Conservation (phyloP, 2,888 invertebrate species). For the Drosophila algonquin region DNA sequence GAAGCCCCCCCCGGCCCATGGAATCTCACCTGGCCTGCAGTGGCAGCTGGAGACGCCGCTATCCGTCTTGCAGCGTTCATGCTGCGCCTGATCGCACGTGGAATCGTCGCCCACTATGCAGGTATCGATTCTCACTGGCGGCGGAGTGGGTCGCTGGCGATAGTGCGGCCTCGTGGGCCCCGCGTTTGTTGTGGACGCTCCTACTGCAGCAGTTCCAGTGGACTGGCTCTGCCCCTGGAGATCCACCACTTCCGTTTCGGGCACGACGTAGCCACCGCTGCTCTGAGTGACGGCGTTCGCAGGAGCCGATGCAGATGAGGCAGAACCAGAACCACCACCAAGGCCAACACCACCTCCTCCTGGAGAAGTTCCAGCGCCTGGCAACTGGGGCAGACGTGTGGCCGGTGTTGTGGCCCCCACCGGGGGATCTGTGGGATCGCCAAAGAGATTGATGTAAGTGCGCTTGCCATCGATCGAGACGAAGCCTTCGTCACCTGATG, state of each 20-base stretch:
- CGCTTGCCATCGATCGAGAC: slow-evolving; percentile 96
- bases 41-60: slow-evolving; percentile 94
- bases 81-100: slow-evolving; percentile 94
- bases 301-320: slow-evolving; percentile 21
- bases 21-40: slow-evolving; percentile 88
- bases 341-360: slow-evolving; percentile 55
- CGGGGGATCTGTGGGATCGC: slow-evolving; percentile 85
- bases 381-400: slow-evolving; percentile 81
- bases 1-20: neutral
- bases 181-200: slow-evolving; percentile 80
- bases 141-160: slow-evolving; percentile 82
- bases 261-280: slow-evolving; percentile 87
- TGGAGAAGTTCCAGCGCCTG: slow-evolving; percentile 42
- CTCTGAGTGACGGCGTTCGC: slow-evolving; percentile 72
- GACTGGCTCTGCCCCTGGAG: slow-evolving; percentile 76
- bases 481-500: slow-evolving; percentile 92
- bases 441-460: slow-evolving; percentile 94
- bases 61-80: slow-evolving; percentile 94
- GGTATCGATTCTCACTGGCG: slow-evolving; percentile 90
- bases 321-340: slow-evolving; percentile 36
- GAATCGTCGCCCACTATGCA: slow-evolving; percentile 97
- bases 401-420: slow-evolving; percentile 80
- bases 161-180: slow-evolving; percentile 88
- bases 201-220: slow-evolving; percentile 39
- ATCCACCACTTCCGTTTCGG: slow-evolving; percentile 86